Evolutionary conservation across 2,797 vertebrate species (phyloP).

Genomic region (Rhincodon typus): DNA sequence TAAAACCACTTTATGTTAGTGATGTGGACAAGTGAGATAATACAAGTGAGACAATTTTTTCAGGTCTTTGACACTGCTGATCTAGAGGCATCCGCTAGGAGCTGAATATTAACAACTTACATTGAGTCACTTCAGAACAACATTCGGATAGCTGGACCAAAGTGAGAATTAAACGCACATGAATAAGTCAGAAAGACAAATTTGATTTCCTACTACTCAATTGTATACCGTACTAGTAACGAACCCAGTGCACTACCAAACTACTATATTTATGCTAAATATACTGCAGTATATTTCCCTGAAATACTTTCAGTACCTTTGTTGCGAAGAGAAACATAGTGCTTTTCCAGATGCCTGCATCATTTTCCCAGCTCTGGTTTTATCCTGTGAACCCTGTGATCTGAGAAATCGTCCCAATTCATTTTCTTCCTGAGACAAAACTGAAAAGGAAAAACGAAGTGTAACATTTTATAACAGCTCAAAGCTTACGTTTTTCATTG

Average conservation of each 20-base stretch:
- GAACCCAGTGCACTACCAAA: neutral
- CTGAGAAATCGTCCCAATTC: slow-evolving; percentile 94
- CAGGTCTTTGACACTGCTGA: neutral
- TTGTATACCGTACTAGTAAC: neutral
- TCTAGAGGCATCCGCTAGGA: neutral
- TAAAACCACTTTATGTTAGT: neutral
- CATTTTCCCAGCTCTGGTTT: slow-evolving; percentile 92
- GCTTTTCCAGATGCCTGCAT: slow-evolving; percentile 98
- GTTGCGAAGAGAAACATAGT: slow-evolving; percentile 95
- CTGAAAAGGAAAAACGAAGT: slow-evolving; percentile 50
- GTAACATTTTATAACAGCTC: neutral
- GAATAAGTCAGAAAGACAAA: neutral
- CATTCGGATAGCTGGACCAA: neutral
- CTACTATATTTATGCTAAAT: neutral
- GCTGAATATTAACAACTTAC: neutral
- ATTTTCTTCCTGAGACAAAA: slow-evolving; percentile 94
- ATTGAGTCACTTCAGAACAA: neutral
- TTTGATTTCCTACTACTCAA: neutral
- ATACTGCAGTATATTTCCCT: neutral
- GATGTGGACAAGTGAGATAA: neutral
- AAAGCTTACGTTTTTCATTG: neutral
- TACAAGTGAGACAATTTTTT: neutral
- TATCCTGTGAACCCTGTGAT: slow-evolving; percentile 88
- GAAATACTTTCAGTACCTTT: slow-evolving; percentile 65
- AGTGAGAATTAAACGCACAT: neutral